phyloP scores from a whole-genome alignment of 2,113 vertebrate genomes.

The Mustelus asterias region DNA sequence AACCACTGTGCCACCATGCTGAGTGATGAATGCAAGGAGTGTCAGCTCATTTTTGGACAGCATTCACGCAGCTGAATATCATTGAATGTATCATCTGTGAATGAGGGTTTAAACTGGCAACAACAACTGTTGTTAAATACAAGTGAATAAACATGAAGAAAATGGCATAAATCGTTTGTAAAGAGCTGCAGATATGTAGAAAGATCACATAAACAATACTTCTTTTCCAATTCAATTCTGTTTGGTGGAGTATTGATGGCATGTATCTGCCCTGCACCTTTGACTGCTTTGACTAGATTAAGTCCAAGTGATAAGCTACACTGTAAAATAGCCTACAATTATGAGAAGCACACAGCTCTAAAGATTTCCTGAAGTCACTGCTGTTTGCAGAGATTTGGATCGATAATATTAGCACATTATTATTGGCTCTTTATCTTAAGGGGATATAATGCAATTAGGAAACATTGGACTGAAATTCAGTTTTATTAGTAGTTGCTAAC shows the following conservation, averaged over 20 bases:
- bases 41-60: background rate
- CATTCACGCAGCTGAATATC: background rate
- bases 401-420: slow-evolving; percentile 1
- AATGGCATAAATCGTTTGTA: background rate
- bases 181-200: background rate
- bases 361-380: slow-evolving; percentile 3
- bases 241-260: background rate
- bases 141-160: background rate
- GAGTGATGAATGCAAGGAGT: background rate
- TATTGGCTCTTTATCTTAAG: background rate
- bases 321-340: background rate
- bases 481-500: background rate
- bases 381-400: background rate
- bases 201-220: background rate
- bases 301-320: background rate
- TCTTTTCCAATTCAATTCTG: background rate
- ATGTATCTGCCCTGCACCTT: slow-evolving; percentile 1
- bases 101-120: background rate
- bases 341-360: background rate
- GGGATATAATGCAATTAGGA: background rate
- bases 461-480: background rate
- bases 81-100: background rate
- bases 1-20: no score
- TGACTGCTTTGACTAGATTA: background rate
- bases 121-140: background rate